phyloP scores from a whole-genome alignment of 2,113 vertebrate genomes.

The Antennarius striatus region DNA sequence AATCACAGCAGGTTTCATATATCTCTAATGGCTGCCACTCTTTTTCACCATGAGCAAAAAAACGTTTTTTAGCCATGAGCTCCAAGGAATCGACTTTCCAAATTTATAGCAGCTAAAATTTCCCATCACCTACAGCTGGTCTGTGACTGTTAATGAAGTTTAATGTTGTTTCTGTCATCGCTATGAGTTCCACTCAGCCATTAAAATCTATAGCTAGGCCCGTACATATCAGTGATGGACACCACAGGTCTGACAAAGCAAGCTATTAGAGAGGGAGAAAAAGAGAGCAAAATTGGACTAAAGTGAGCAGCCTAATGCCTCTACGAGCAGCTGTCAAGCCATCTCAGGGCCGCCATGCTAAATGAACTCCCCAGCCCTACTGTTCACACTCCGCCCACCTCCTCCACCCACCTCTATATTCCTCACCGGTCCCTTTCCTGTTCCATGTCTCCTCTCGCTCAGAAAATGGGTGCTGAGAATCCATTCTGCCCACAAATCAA shows the following conservation, averaged over 20 bases:
- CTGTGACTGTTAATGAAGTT: slow-evolving; percentile 28
- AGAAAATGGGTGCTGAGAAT: slow-evolving; percentile 57
- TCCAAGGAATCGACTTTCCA: slow-evolving; percentile 16
- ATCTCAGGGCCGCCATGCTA: slow-evolving; percentile 43
- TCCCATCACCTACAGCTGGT: slow-evolving; percentile 25
- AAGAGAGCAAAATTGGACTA: slow-evolving; percentile 49
- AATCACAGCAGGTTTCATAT: slow-evolving; percentile 40
- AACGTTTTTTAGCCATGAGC: slow-evolving; percentile 11
- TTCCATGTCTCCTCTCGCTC: slow-evolving; percentile 27
- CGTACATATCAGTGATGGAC: slow-evolving; percentile 26
- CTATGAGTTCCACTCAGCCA: slow-evolving; percentile 9
- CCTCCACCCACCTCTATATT: slow-evolving; percentile 43
- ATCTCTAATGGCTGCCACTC: not conserved
- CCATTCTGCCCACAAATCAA: slow-evolving; percentile 68
- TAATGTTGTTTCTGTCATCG: slow-evolving; percentile 37
- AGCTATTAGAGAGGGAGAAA: slow-evolving; percentile 34
- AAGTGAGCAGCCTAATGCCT: slow-evolving; percentile 59
- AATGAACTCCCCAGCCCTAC: slow-evolving; percentile 57
- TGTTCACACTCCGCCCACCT: slow-evolving; percentile 51
- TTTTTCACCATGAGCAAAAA: not conserved
- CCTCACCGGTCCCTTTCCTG: slow-evolving; percentile 9
- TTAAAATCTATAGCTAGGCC: not conserved
- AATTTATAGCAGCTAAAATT: slow-evolving; percentile 35
- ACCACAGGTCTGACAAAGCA: slow-evolving; percentile 32
- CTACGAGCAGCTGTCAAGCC: slow-evolving; percentile 58